A percentile compares a stretch with the other conserved stretches of the same genome.
phyloP scores from a whole-genome alignment of 23 tunicate species.

The Trididemnum miniatum region DNA sequence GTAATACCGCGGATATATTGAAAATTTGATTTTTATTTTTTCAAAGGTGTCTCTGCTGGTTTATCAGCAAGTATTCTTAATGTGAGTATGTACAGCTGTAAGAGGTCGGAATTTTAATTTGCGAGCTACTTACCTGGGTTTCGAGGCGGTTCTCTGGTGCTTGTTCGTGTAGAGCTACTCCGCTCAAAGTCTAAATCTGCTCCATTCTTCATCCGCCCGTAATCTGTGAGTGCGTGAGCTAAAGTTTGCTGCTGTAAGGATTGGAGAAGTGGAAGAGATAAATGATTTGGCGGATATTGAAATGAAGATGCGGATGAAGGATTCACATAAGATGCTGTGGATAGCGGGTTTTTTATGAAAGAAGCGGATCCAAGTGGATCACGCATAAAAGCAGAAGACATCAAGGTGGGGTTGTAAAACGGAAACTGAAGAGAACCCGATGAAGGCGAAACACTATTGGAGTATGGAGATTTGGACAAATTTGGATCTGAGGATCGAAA shows the following conservation, averaged over 20 bases:
- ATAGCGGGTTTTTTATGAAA: background rate
- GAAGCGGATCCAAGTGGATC: background rate
- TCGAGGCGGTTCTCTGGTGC: slow-evolving; percentile 36
- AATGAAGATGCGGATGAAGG: slow-evolving; percentile 6
- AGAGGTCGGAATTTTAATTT: too few species aligned
- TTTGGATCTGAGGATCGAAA: too few species aligned
- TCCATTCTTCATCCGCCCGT: slow-evolving; percentile 6
- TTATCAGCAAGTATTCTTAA: too few species aligned
- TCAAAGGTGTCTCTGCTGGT: too few species aligned
- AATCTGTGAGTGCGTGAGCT: slow-evolving; percentile 37
- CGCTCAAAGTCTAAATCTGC: background rate
- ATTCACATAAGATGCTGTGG: background rate
- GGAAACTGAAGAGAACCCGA: slow-evolving; percentile 3
- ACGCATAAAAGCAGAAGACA: background rate
- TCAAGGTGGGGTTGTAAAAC: background rate
- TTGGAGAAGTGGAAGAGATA: slow-evolving; percentile 36
- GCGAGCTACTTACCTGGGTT: slow-evolving; percentile 35
- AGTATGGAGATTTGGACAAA: slow-evolving; percentile 1
- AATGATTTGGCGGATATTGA: slow-evolving; percentile 18
- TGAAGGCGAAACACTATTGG: too few species aligned
- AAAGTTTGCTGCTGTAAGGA: slow-evolving; percentile 22
- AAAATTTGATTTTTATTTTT: too few species aligned
- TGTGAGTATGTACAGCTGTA: too few species aligned
- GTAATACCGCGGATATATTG: too few species aligned
- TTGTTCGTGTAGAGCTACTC: slow-evolving; percentile 26